Conservation (phyloP, 1,140 invertebrate genomes). For the Apolygus lucorum region DNA sequence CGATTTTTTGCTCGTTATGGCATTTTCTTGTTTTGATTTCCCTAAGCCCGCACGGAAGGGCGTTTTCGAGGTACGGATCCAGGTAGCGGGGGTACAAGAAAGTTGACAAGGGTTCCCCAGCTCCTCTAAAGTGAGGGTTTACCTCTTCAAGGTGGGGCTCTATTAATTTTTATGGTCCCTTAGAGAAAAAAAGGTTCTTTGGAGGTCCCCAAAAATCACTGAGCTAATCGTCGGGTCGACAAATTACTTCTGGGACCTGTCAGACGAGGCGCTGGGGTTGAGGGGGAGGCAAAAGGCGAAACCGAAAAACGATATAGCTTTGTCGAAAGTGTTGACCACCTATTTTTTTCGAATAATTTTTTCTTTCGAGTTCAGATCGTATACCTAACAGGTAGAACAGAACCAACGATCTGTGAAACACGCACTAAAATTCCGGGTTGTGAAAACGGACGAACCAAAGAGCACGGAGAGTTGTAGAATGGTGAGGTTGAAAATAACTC, state of each 20-base stretch:
- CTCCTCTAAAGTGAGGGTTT: background rate
- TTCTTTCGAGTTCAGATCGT: background rate
- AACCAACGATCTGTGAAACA: no score
- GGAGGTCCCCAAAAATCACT: background rate
- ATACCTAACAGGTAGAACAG: background rate
- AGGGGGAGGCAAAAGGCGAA: background rate
- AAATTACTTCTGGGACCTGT: slow-evolving; percentile 6
- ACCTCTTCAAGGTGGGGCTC: no score
- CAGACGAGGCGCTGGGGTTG: background rate
- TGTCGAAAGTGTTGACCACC: background rate
- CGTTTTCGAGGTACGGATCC: background rate
- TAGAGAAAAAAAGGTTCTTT: background rate
- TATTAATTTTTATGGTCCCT: slow-evolving; percentile 12
- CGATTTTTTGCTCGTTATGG: no score
- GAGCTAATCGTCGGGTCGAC: background rate
- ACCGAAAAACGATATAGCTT: slow-evolving; percentile 6
- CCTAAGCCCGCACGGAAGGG: no score
- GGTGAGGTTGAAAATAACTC: no score
- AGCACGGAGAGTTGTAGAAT: no score
- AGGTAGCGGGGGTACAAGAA: background rate
- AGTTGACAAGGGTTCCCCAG: background rate
- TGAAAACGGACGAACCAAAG: no score
- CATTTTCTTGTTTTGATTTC: no score
- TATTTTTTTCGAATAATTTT: background rate
- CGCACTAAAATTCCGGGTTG: no score